Base-by-base conservation (phyloP, 1,140 invertebrate genomes). In the Idris sp. region DNA sequence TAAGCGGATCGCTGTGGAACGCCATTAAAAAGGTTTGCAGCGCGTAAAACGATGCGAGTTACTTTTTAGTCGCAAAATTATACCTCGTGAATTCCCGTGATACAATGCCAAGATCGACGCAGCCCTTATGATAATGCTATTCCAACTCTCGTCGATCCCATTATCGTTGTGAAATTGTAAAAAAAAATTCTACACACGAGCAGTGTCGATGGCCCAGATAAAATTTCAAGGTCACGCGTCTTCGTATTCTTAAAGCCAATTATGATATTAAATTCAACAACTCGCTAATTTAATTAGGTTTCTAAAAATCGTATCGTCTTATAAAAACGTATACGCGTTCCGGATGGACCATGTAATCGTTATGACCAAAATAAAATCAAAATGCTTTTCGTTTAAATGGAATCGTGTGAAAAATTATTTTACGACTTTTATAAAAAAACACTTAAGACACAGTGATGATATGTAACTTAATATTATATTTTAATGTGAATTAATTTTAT, bases 51-150 rank as follows among this genome's bases (percentile, higher is more conserved):
- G 43, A 28, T 58, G 54, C 49, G 10, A 51, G 53, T 31, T 33
- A 65, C 59, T 65, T 73, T 73, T 73, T 73, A 73, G 53, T 40
- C 46, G 53, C 53, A 59, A 22, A 58, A 73, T 73, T 58, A 65
- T 59, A 44, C 54, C 51, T 59, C 69, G 54, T 65, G 65, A 68
- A 73, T 59, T 53, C 53, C 46, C 28, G 15, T 49, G 61, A 31
- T 25, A 73, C 68, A 54, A 7, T 30, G 33, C 13, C 59, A 28
- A n/a, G 36, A 40, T 9, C 13, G 13, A 38, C 49, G 14, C 36
- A 28, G 35, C 65, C 51, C 64, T 64, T 64, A 40, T 51, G 58
- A 62, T 74, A 67, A 74, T 64, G 51, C 46, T 69, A 43, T 62
- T 58, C 30, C 30, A 51, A 35, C 9, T 43, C 33, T 25, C 26